These are phyloP conservation scores for Agapetus fuscipes DNA, from an alignment of 2,888 invertebrate species.

Conservation along the genomic window DNA sequence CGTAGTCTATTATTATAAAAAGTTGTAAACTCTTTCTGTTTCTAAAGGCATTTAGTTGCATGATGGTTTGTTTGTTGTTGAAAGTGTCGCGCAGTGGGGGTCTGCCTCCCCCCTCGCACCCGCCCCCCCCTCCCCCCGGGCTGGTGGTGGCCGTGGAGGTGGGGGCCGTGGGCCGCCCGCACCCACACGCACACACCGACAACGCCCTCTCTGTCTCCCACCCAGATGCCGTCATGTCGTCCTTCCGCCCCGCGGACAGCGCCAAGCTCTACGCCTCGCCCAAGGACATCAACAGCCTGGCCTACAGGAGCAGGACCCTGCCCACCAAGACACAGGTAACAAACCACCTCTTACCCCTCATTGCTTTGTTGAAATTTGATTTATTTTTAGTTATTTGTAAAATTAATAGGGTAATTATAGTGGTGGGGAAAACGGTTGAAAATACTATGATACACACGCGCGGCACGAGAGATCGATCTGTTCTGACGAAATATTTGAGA, in stretches of 20 bases:
- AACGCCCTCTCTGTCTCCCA: conserved; percentile 31
- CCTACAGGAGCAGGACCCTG: conserved; percentile 47
- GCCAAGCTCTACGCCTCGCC: conserved; percentile 86
- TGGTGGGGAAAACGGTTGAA: no score
- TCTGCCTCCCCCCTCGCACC: conserved; percentile 70
- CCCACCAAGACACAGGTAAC: conserved; percentile 29
- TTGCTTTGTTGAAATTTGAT: background rate
- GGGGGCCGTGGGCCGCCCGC: conserved; percentile 6
- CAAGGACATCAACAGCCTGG: conserved; percentile 68
- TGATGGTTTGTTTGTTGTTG: no score
- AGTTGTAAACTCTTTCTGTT: no score
- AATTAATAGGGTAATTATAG: no score
- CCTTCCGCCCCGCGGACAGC: conserved; percentile 79
- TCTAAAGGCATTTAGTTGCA: no score
- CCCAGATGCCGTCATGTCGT: conserved; percentile 59
- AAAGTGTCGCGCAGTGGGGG: conserved; percentile 33
- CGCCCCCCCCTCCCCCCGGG: conserved; percentile 71
- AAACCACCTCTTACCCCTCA: no score
- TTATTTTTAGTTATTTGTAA: background rate
- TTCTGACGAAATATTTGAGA: no score
- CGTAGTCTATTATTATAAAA: no score
- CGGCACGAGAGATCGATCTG: no score
- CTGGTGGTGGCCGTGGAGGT: conserved; percentile 62
- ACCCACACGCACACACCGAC: conserved; percentile 1
- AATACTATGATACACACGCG: no score